Evolutionary conservation across 2,888 invertebrate genomes (phyloP), one percentile per base, ranked within the genome.

Genomic region (Agonum fuliginosum): DNA sequence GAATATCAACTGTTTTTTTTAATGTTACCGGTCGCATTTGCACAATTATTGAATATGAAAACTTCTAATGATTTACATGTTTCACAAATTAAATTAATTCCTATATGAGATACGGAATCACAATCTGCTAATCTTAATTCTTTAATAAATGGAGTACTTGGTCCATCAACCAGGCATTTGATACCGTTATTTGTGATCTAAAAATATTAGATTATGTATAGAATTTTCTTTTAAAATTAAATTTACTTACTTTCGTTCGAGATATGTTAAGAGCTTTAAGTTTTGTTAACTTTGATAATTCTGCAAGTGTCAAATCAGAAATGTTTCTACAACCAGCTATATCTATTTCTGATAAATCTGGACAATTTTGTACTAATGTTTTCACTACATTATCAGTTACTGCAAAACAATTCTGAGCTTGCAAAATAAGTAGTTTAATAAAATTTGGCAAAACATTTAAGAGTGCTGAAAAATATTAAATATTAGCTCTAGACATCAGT

Each of bases 301-400:
- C 78, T 4, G 77, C 62, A 14, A 87, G 75, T 14, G 86, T 83
- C 67, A 65, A 51, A 81, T 87, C 86, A 4, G 85, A 84, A 5
- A 88, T 79, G 78, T 83, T 81, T 46, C 19, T 69, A 79, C 85
- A 86, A 22, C 88, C 86, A 22, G 88, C 87, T 20, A 90, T 81
- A 82, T 90, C 88, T 58, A 91, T 82, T 0, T 84, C 83, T 79
- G 86, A 84, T 37, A 91, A 80, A 48, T 88, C 86, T 3, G 83
- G 81, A 80, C 90, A 91, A 12, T 86, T 84, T 78, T 86, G 86
- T 0, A 89, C 88, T 3, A 92, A 82, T 58, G 85, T 86, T 80
- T 87, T 87, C 78, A 92, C 77, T 19, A 91, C 88, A 0, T 86
- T 84, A 81, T 92, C 89, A 0, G 87, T 88, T 17, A 92, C 88